phyloP scores from a whole-genome alignment of 2,888 invertebrate species.

The Hyposoter dolosus region DNA sequence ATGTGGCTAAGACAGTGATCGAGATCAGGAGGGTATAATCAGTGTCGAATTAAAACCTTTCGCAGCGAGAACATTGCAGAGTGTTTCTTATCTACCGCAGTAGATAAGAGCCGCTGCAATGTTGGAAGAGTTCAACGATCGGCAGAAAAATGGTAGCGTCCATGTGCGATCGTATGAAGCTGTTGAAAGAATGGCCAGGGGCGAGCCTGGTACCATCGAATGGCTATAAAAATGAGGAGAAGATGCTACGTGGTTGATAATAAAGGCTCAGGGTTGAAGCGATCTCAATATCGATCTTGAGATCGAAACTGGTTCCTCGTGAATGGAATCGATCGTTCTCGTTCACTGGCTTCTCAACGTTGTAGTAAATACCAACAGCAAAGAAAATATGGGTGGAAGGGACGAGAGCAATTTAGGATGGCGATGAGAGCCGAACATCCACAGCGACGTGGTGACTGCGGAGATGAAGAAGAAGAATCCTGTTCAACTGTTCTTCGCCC shows the following conservation, averaged over 20 bases:
- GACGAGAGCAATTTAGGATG: constrained; percentile 23
- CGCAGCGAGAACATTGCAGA: background rate
- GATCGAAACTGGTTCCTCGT: constrained; percentile 57
- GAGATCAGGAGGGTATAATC: background rate
- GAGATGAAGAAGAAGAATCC: constrained; percentile 2
- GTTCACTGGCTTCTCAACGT: constrained; percentile 1
- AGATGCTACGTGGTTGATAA: constrained; percentile 25
- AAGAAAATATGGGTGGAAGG: constrained; percentile 25
- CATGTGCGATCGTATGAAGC: constrained; percentile 5
- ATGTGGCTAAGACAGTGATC: background rate
- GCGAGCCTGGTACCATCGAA: constrained; percentile 22
- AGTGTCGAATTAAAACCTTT: constrained; percentile 3
- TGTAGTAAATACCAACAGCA: constrained; percentile 19
- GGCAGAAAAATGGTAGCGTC: background rate
- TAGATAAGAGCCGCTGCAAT: background rate
- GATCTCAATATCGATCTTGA: constrained; percentile 37
- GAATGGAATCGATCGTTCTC: constrained; percentile 50
- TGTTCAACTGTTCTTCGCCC: background rate
- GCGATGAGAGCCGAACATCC: constrained; percentile 15
- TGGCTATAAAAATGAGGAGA: constrained; percentile 21
- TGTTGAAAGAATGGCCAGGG: background rate
- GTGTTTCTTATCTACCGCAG: background rate
- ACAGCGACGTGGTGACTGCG: background rate
- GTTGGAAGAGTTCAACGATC: constrained; percentile 40
- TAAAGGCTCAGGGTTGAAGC: constrained; percentile 21